Evolutionary conservation across 2,113 vertebrate genomes (phyloP), one percentile per base, ranked within the genome.

Genomic region (Psittacus erithacus): DNA sequence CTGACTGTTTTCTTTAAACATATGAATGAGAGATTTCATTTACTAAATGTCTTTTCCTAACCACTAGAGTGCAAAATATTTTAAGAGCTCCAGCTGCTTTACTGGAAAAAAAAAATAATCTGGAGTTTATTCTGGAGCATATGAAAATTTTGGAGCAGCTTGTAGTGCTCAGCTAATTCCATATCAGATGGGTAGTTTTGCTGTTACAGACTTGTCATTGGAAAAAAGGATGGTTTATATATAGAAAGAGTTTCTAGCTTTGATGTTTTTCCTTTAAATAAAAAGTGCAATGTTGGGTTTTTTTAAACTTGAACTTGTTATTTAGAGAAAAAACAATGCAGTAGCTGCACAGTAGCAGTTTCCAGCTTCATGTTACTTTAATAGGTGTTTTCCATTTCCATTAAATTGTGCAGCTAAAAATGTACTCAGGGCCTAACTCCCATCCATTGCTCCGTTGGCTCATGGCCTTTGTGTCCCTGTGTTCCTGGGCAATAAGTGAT

Each of bases 41-140:
- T 93, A 70, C 38, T 78, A 79, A 85, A 89, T 92, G 27, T 63
- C 39, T 90, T 93, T 91, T 91, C 83, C 82, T 92, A 93, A 57
- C 67, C 67, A 71, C 53, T 68, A 52, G 52, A 92, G 78, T 86
- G 84, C 47, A 79, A 94, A 90, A 46, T 95, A 88, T 96, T 96
- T 97, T 93, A 95, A 92, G 78, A 86, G 43, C 90, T 94, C 90
- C 82, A 95, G 38, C 52, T 94, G 82, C 60, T 95, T 91, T 75
- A 59, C 92, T 96, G 92, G 93, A 95, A 98, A 97, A 95, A 94
- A 75, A 46, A 1, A 59, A 24, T 15, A 35, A 33, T 86, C 82
- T 95, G 39, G 79, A 82, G 80, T 89, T 96, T 95, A 57, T 76
- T 96, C 93, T 92, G 92, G 94, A 97, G 84, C 88, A 94, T 70